Percentiles rank a stretch among this genome's conserved stretches.
Evolutionary conservation across 1,140 invertebrate species (phyloP).

Genomic region (Telenomus remus): DNA sequence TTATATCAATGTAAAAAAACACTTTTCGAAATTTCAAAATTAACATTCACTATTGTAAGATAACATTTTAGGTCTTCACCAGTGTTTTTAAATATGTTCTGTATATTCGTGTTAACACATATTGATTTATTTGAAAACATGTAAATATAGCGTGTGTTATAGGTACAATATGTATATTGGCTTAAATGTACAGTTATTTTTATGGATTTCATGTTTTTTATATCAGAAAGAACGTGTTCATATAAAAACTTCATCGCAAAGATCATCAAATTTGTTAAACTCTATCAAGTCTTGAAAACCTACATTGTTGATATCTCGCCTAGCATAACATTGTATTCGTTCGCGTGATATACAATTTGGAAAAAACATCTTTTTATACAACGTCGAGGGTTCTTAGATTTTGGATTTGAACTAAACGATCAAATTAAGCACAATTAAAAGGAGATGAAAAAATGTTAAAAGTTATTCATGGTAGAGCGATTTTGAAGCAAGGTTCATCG

Average conservation of each 20-base stretch:
- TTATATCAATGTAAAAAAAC: too few species aligned
- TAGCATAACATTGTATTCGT: too few species aligned
- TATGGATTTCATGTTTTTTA: conserved; percentile 37
- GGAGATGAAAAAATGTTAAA: conserved; percentile 18
- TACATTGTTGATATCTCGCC: too few species aligned
- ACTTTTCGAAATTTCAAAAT: too few species aligned
- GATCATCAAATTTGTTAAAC: conserved; percentile 14
- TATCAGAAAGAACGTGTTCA: conserved; percentile 12
- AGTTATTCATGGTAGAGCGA: conserved; percentile 46
- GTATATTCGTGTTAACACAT: too few species aligned
- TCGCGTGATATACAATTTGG: too few species aligned
- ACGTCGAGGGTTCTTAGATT: conserved; percentile 7
- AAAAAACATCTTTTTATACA: conserved; percentile 1
- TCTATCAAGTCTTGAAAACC: too few species aligned
- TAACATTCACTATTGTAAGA: too few species aligned
- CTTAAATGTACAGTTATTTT: conserved; percentile 22
- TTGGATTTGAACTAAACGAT: conserved; percentile 17
- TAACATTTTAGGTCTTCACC: too few species aligned
- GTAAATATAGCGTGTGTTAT: conserved; percentile 23
- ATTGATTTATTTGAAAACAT: too few species aligned
- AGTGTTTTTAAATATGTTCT: too few species aligned
- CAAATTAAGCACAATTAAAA: conserved; percentile 17
- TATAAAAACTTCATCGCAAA: conserved; percentile 15
- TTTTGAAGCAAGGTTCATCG: conserved; percentile 60
- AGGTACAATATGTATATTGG: conserved; percentile 20